Evolutionary conservation across 2,888 invertebrate species (phyloP), one percentile per base, ranked within the genome.

Genomic region (Brachylomia viminalis): DNA sequence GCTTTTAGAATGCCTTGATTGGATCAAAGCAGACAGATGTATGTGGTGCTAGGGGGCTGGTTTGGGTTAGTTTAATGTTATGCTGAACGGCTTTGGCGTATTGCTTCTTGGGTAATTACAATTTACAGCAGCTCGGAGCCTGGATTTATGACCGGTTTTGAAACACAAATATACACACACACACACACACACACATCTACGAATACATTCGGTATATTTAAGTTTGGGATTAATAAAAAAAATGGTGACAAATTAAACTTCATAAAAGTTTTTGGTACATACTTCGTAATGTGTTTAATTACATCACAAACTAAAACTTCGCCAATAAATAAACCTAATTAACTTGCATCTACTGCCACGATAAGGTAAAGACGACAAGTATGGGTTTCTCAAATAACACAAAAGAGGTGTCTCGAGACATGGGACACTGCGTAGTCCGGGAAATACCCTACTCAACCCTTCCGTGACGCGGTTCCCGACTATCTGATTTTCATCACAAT

Each of bases 401-500:
- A 82, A 82, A 85, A 83, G 76, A 84, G 33, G 47, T 85, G 64
- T 86, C 81, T 84, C 80, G 73, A 89, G 88, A 89, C 88, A 84
- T 79, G 42, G 87, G 86, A 85, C 83, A 84, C 77, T 82, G 67
- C 78, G 54, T 23, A 59, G 72, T 66, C 80, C 78, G 71, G 81
- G 83, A 86, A 88, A 86, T 81, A 91, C 91, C 90, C 90, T 90
- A 85, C 83, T 91, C 91, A 91, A 84, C 79, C 88, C 83, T 79
- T 89, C 90, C 90, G 91, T 91, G 91, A 90, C 88, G 72, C 73
- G 90, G 80, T 84, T 90, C 79, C 86, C 70, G 82, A 90, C 84
- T 88, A 87, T 87, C 86, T 84, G 88, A 87, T 90, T 89, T 89
- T 89, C 90, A 87, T 89, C 87, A 85, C 88, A 90, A 91, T 90